Base-by-base conservation (phyloP, 1,140 invertebrate genomes). In the Apis laboriosa region DNA sequence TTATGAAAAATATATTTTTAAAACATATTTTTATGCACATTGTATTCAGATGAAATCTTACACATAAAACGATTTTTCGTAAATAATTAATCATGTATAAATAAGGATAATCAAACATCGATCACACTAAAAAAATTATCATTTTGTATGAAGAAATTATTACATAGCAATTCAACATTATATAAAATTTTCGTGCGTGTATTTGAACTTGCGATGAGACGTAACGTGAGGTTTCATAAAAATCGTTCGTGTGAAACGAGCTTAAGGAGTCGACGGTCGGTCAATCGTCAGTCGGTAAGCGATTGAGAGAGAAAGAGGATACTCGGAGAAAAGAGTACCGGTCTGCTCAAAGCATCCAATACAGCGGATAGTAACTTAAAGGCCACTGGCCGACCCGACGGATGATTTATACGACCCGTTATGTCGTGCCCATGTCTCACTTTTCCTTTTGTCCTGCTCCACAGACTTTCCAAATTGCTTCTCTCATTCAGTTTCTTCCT, bases 321-420 rank as follows among this genome's bases (percentile, higher is more conserved):
- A 21, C 58, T 61, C 63, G 61, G 17, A 60, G 76, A 70, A 66
- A 66, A 83, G 77, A 75, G 76, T 68, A 83, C 80, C 81, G 80
- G 66, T 83, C 74, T 73, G 78, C 53, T 89, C 80, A 84, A 86
- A 88, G 86, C 83, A 78, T 88, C 87, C 83, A 88, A 74, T 63
- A 70, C 85, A 80, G 83, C 77, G 86, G 76, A 87, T 85, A 86
- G 77, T 86, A 83, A 88, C 76, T 88, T 84, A 92, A 90, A 92
- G 90, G 91, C 91, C 91, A 92, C 87, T 92, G 91, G 80, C 91
- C 90, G 91, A 92, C 85, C 85, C 84, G 86, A 71, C 89, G 86
- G 83, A 91, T 92, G 91, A 92, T 92, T 92, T 92, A 92, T 92
- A 88, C 85, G 87, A 88, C 83, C 92, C 90, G 90, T 92, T 92